Evolutionary conservation across 2,113 vertebrate species (phyloP), one percentile per base, ranked within the genome.

Genomic region (Aptenodytes patagonicus): DNA sequence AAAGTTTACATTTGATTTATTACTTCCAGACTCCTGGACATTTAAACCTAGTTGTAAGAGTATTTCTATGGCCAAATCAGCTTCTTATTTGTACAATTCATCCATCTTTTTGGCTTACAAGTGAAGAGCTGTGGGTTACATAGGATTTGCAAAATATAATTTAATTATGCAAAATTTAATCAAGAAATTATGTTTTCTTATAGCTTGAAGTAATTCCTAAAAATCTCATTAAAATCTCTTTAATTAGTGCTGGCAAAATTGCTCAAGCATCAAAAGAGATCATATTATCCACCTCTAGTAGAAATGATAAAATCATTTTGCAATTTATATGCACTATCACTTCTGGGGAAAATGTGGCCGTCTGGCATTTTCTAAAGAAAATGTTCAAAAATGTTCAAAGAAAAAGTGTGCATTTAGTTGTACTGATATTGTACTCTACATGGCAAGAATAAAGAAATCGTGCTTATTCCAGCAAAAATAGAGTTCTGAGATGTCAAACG

Each of bases 111-210:
- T 80, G 62, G 28, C 21, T 92, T 89, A 69, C 58, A 92, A 92
- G 34, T 70, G 49, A 92, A 93, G 66, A 86, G 22, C 25, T 95
- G 18, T 90, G 89, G 32, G 58, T 82, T 90, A 92, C 40, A 86
- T 20, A 75, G 38, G 13, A 66, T 90, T 88, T 76, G 24, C 31
- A 94, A 95, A 92, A 89, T 78, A 71, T n/a, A 80, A 91, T 60
- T 91, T 90, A 94, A 80, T 93, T 93, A 90, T 62, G 31, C 24
- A 96, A 91, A 95, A 82, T 82, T 94, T 95, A 95, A 97, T 94
- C 52, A 93, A 79, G 29, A 94, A 95, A 90, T 73, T 66, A 77
- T 38, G 26, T 92, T 97, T 96, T 94, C 71, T 76, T 64, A 76
- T 87, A 82, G 51, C 47, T 88, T 51, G 40, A 92, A 95, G 55